Evolutionary conservation across 2,113 vertebrate genomes (phyloP).

Genomic region (Scolopax mira): DNA sequence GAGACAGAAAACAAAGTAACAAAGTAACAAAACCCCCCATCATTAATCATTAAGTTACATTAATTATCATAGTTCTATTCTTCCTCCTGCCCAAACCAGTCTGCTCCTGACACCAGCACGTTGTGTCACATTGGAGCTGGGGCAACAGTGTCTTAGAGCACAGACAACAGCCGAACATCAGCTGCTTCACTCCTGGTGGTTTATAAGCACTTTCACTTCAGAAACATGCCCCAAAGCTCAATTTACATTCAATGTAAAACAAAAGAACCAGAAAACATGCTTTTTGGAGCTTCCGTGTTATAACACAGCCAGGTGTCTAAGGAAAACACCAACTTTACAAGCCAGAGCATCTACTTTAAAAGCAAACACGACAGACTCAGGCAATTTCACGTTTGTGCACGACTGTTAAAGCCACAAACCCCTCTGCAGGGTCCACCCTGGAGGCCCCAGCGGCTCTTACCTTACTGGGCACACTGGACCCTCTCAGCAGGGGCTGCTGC

Average conservation of each 20-base stretch:
- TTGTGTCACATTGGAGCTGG: neutral
- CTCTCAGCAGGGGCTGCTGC: constrained; percentile 26
- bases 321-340: neutral
- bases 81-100: neutral
- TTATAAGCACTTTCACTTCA: neutral
- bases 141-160: fast-evolving
- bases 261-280: fast-evolving
- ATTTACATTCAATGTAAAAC: neutral
- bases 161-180: neutral
- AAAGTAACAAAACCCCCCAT: neutral
- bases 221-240: neutral
- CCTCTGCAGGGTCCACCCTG: neutral
- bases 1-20: neutral
- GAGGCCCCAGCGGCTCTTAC: neutral
- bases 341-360: neutral
- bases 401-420: neutral
- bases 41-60: neutral
- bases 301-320: too few species aligned
- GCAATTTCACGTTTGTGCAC: neutral
- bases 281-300: neutral
- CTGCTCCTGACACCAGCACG: neutral
- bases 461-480: neutral
- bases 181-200: neutral
- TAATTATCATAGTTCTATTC: neutral
- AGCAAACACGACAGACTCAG: neutral